Evolutionary conservation across 1,140 invertebrate genomes (phyloP), one percentile per base, ranked within the genome.

Genomic region (Lucilia sericata): DNA sequence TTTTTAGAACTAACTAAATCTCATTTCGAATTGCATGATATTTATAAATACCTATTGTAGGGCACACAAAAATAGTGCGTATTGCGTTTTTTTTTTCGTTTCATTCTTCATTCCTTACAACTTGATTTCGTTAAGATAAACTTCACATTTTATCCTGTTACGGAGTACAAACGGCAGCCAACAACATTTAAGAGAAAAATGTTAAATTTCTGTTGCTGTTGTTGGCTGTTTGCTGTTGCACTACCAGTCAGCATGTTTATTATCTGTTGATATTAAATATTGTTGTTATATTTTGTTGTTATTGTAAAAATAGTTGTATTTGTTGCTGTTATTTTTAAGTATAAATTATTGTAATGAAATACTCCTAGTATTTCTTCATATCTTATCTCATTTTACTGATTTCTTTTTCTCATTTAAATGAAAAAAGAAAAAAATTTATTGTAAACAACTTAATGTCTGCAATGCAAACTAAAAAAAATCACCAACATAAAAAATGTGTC

Each of bases 311-410:
- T 42, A 19, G 75, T 19, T 47, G 75, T 78, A 36, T 19, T 21
- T 70, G 65, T 70, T 70, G 65, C n/a, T 70, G 19, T 70, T 70
- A 21, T 21, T 19, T 30, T 80, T 80, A 14, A 80, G 42, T 80
- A 80, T 80, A 80, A 80, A 80, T 80, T 80, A 80, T 80, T 80
- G 76, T 80, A 80, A 80, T 80, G 42, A 80, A 51, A 51, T 80
- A 80, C 47, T 51, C 8, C 47, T 80, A 49, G 76, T 80, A 51
- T 19, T 70, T 70, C n/a, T 70, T 70, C 19, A 70, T 70, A 80
- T 80, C 76, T 80, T 80, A 80, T 80, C 76, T 17, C 34, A 76
- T 42, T 36, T 42, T 76, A 25, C 74, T 14, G 47, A 9, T 80
- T 80, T 51, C 14, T 78, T 36, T 75, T 75, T 34, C 74, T 36